Conservation (phyloP, 2,113 vertebrate species). For the Zosterops borbonicus region DNA sequence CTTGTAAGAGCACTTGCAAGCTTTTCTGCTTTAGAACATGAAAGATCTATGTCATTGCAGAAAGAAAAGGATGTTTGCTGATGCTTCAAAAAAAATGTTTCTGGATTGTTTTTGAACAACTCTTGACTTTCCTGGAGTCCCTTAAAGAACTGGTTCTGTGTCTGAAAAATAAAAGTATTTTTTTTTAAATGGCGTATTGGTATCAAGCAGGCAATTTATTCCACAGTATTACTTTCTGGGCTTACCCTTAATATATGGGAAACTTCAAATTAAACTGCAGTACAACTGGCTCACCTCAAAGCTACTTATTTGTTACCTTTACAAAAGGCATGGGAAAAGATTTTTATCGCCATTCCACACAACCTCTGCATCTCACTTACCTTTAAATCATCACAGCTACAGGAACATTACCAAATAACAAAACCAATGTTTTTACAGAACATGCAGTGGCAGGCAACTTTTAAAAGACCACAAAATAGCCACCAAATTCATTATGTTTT, state of each 20-base stretch:
- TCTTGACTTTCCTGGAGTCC: not conserved
- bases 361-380: not conserved
- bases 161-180: not conserved
- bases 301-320: not conserved
- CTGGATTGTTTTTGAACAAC: not conserved
- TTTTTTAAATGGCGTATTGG: not conserved
- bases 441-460: not conserved
- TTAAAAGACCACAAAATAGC: not conserved
- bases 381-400: not conserved
- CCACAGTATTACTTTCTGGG: not conserved
- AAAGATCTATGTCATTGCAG: not conserved
- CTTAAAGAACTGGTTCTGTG: not conserved
- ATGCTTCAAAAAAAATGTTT: not conserved
- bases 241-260: not conserved
- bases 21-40: not conserved
- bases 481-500: not conserved
- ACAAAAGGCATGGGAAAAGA: not conserved
- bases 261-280: not conserved
- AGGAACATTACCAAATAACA: not conserved
- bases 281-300: not conserved
- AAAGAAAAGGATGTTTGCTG: not conserved
- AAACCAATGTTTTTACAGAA: not conserved
- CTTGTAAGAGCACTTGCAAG: not conserved
- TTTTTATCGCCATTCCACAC: not conserved
- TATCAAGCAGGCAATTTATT: not conserved